Evolutionary conservation across 2,888 invertebrate genomes (phyloP), one percentile per base, ranked within the genome.

Genomic region (Spatulosminthurus flaviceps): DNA sequence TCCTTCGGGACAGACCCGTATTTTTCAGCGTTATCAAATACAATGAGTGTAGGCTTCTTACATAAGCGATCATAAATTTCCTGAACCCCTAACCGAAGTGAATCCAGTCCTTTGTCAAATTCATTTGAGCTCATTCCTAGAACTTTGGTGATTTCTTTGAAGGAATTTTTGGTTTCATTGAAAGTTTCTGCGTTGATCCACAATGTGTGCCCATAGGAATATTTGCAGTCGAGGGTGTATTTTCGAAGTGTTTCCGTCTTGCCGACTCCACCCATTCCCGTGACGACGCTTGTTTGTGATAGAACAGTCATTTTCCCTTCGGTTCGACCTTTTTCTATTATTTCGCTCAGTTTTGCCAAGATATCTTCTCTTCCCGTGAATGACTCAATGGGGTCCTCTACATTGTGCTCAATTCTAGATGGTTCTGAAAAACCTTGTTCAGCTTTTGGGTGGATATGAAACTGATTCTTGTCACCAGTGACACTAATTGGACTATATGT

Each of bases 171-270:
- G 7, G 51, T n/a, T 13, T n/a, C 16, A 11, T 19, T 19, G 16
- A 51, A 19, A 2, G 7, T 51, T 2, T 67, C 67, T 0, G 67
- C 67, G 1, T 67, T 13, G 9, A 67, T 67, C 67, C 67, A 67
- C 2, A 67, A 13, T 24, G 24, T 26, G 13, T 67, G 67, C 1
- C 29, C 19, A 28, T 67, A 67, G 11, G 1, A 0, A 9, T 67
- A 0, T 9, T 29, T 29, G 13, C 28, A 26, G 13, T 2, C 4
- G 26, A 28, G 26, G 1, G 28, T 26, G 28, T 67, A 67, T 29
- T 26, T 67, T 1, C 67, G 67, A 1, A 67, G 28, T 5, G 28
- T 26, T 67, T 67, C 67, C 7, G 19, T 67, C n/a, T 67, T 67
- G 0, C 67, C 67, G 28, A 67, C 28, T 1, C 67, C 67, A 1